Percentiles rank a stretch among this genome's conserved stretches.
Evolutionary conservation across 1,140 invertebrate species (phyloP).

Genomic region (Macrobrachium rosenbergii): DNA sequence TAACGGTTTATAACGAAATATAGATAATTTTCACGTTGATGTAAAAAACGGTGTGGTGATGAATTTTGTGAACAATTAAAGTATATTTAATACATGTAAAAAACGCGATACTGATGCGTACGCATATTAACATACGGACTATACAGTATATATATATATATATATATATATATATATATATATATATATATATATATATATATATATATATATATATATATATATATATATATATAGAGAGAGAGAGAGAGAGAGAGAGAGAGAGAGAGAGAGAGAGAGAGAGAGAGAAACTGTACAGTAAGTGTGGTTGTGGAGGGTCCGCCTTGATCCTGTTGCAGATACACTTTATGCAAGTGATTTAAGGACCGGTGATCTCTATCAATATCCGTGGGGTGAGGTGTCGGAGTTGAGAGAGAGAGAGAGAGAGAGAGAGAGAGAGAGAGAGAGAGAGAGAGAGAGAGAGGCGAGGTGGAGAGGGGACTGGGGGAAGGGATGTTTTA

Average conservation of each 20-base stretch:
- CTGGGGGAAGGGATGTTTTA: background rate
- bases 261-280: background rate
- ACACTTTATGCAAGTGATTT: background rate
- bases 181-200: background rate
- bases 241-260: background rate
- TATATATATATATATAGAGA: too few relatives aligned
- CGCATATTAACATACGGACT: too few relatives aligned
- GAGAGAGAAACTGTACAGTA: background rate
- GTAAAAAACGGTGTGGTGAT: too few relatives aligned
- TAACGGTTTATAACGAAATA: too few relatives aligned
- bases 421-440: too few relatives aligned
- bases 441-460: background rate
- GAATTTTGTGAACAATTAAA: too few relatives aligned
- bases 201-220: too few relatives aligned
- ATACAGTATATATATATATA: too few relatives aligned
- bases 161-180: background rate
- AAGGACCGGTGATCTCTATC: conserved; percentile 19
- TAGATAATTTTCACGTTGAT: too few relatives aligned
- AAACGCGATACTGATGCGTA: too few relatives aligned
- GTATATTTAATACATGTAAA: too few relatives aligned
- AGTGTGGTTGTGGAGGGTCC: background rate
- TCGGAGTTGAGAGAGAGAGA: too few relatives aligned
- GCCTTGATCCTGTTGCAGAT: conserved; percentile 2
- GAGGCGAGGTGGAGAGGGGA: background rate
- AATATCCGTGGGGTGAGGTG: background rate